Percentiles rank a stretch among this genome's conserved stretches.
These are phyloP conservation scores for Myiotriccus ornatus DNA, from an alignment of 2,797 vertebrate species.

Conservation along the genomic window DNA sequence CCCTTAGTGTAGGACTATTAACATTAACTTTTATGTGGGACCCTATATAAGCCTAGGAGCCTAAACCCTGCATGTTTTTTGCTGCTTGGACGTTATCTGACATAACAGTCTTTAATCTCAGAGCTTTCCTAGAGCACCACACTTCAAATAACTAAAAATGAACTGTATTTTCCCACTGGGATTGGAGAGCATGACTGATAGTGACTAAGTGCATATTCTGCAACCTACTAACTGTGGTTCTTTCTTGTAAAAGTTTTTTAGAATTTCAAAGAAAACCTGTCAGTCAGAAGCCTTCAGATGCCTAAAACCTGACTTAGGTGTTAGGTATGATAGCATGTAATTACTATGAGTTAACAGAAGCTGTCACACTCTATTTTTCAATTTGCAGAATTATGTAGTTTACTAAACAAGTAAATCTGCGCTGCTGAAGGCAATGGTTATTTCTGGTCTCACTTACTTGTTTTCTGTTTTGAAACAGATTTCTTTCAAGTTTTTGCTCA, in stretches of 20 bases:
- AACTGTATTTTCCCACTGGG: not conserved
- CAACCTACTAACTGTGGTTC: not conserved
- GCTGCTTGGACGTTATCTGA: not conserved
- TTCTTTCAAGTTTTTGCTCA: slow-evolving; percentile 20
- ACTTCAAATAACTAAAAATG: not conserved
- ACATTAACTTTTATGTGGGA: not conserved
- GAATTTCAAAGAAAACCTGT: slow-evolving; percentile 16
- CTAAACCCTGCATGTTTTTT: not conserved
- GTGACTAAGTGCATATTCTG: slow-evolving; percentile 6
- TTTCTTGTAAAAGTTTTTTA: not conserved
- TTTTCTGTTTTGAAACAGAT: not conserved
- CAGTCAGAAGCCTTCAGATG: slow-evolving; percentile 44
- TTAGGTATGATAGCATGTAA: slow-evolving; percentile 34
- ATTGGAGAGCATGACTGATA: not conserved
- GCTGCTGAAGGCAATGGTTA: not conserved
- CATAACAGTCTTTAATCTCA: not conserved
- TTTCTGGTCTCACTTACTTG: not conserved
- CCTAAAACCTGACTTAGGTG: slow-evolving; percentile 31
- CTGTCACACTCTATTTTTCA: slow-evolving; percentile 21
- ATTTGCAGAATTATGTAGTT: not conserved
- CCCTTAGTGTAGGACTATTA: not conserved
- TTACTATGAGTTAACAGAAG: slow-evolving; percentile 46
- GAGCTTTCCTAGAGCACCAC: not conserved
- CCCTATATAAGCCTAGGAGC: not conserved
- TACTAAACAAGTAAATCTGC: slow-evolving; percentile 26